Conservation (phyloP, 2,113 vertebrate genomes). For the Platycercus adscitus region DNA sequence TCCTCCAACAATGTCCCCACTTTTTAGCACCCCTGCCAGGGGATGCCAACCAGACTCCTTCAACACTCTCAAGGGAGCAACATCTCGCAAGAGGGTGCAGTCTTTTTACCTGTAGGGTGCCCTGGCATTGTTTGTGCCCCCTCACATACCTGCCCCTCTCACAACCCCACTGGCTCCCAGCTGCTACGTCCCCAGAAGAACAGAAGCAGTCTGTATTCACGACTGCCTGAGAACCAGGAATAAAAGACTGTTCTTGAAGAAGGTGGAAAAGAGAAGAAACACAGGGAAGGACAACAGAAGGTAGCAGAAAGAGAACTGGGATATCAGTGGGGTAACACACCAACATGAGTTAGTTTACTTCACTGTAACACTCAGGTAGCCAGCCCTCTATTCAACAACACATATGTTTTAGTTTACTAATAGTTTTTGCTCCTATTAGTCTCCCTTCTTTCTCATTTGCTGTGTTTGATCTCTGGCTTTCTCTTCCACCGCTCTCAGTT, state of each 20-base stretch:
- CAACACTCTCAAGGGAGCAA: not conserved
- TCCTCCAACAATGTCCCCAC: not conserved
- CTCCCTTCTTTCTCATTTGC: not conserved
- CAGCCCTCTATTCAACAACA: not conserved
- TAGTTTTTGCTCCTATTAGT: not conserved
- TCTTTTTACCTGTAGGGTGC: not conserved
- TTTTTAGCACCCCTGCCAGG: not conserved
- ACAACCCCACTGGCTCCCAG: not conserved
- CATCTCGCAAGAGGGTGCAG: not conserved
- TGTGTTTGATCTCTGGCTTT: not conserved
- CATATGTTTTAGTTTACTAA: not conserved
- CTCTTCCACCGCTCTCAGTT: not conserved
- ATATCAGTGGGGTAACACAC: not conserved
- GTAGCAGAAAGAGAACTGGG: not conserved
- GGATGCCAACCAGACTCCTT: not conserved
- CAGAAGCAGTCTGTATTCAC: not conserved
- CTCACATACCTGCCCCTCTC: not conserved
- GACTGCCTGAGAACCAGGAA: not conserved
- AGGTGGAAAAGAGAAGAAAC: not conserved
- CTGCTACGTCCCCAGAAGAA: not conserved
- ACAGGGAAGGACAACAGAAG: not conserved
- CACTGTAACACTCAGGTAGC: not conserved
- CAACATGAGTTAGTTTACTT: not conserved
- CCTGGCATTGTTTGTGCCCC: fast-evolving
- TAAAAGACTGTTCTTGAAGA: not conserved